phyloP scores from a whole-genome alignment of 2,888 invertebrate genomes.

The Baronia brevicornis region DNA sequence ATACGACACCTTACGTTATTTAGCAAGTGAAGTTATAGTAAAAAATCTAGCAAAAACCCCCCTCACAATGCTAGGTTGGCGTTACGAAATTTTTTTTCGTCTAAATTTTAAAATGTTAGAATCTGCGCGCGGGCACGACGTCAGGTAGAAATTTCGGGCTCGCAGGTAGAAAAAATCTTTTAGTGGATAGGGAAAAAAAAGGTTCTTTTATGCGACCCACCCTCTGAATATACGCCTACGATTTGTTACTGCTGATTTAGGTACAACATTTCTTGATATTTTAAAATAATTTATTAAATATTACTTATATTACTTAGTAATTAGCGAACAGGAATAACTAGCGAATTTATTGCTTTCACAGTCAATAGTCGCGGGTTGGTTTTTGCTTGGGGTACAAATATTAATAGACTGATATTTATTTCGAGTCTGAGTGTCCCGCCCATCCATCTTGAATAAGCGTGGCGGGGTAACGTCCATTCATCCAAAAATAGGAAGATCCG shows the following conservation, averaged over 20 bases:
- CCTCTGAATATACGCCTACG: slow-evolving; percentile 58
- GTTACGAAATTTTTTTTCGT: slow-evolving; percentile 38
- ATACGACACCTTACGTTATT: slow-evolving; percentile 33
- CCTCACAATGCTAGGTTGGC: slow-evolving; percentile 33
- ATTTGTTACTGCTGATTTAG: slow-evolving; percentile 35
- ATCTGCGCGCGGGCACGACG: slow-evolving; percentile 54
- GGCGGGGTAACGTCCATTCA: too few species aligned
- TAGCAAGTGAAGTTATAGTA: slow-evolving; percentile 60
- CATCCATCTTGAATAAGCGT: too few species aligned
- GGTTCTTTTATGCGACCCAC: slow-evolving; percentile 65
- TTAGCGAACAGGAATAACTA: too few species aligned
- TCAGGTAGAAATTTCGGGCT: slow-evolving; percentile 64
- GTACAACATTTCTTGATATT: slow-evolving; percentile 25
- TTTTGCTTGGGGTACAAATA: too few species aligned
- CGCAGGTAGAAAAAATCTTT: slow-evolving; percentile 72
- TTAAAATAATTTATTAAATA: slow-evolving; percentile 6
- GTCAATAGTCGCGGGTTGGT: too few species aligned
- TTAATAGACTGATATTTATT: too few species aligned
- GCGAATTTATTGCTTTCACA: too few species aligned
- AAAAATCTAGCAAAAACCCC: slow-evolving; percentile 66
- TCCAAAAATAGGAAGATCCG: too few species aligned
- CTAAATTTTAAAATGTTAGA: slow-evolving; percentile 46
- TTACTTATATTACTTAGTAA: slow-evolving; percentile 5
- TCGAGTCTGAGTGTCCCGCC: too few species aligned
- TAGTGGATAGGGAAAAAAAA: slow-evolving; percentile 59